Percentiles rank a stretch among this genome's conserved stretches.
Conservation (phyloP, 2,888 invertebrate species). For the Dastarcus helophoroides region DNA sequence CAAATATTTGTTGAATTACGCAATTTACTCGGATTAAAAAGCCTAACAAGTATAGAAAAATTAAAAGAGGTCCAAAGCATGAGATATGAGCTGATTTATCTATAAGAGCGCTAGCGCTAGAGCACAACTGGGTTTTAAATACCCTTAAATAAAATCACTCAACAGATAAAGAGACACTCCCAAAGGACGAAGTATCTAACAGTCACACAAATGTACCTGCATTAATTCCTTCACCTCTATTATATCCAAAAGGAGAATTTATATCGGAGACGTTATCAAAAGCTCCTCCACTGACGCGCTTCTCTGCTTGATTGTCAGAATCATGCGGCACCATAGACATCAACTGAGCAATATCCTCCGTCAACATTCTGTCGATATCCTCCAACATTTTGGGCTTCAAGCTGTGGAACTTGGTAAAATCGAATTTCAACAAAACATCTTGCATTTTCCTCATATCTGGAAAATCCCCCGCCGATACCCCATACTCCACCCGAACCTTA, state of each 20-base stretch:
- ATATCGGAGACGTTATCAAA: constrained; percentile 77
- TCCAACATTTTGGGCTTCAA: constrained; percentile 83
- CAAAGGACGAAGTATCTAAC: constrained; percentile 1
- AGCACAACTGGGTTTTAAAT: too few relatives aligned
- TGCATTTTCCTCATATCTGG: constrained; percentile 95
- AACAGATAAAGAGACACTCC: too few relatives aligned
- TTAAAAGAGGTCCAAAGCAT: too few relatives aligned
- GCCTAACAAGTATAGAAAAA: too few relatives aligned
- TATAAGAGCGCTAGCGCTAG: too few relatives aligned
- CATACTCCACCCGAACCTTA: constrained; percentile 79
- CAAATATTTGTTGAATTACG: too few relatives aligned
- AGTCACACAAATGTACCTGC: constrained; percentile 37
- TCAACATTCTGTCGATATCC: constrained; percentile 89
- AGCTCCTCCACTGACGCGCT: constrained; percentile 64
- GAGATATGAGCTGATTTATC: too few relatives aligned
- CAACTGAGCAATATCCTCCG: constrained; percentile 83
- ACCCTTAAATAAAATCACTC: too few relatives aligned
- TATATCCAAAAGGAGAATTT: constrained; percentile 84
- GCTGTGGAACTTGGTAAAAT: constrained; percentile 88
- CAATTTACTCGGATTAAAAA: too few relatives aligned
- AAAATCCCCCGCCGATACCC: constrained; percentile 94
- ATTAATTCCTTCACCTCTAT: constrained; percentile 89
- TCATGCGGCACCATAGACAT: constrained; percentile 86
- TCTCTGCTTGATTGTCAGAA: constrained; percentile 15
- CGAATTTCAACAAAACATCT: constrained; percentile 68